phyloP scores from a whole-genome alignment of 2,797 vertebrate species.

The Chelon auratus region DNA sequence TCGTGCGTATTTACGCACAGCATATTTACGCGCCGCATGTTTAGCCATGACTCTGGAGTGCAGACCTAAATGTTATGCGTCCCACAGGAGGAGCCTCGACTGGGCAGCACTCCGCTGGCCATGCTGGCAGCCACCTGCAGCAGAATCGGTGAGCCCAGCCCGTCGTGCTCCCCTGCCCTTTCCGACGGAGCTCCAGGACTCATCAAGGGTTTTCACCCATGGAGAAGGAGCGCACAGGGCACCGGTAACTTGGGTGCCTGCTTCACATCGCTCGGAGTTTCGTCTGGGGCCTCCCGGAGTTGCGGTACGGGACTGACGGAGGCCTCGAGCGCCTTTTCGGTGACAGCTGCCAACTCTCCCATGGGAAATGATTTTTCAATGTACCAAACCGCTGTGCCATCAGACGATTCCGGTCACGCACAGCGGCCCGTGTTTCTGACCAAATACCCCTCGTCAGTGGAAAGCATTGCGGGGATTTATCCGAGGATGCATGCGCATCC shows the following conservation, averaged over 20 bases:
- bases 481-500: slow-evolving; percentile 90
- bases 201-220: slow-evolving; percentile 93
- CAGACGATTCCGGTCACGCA: slow-evolving; percentile 78
- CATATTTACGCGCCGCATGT: slow-evolving; percentile 36
- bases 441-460: slow-evolving; percentile 91
- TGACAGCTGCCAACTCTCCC: slow-evolving; percentile 86
- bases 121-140: slow-evolving; percentile 97
- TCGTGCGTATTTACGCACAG: slow-evolving; percentile 47
- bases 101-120: slow-evolving; percentile 94
- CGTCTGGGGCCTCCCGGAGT: slow-evolving; percentile 70
- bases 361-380: slow-evolving; percentile 91
- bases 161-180: slow-evolving; percentile 87
- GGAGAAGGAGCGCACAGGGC: slow-evolving; percentile 87
- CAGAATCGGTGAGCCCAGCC: slow-evolving; percentile 92
- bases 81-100: slow-evolving; percentile 92
- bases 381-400: slow-evolving; percentile 85
- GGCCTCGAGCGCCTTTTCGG: slow-evolving; percentile 89
- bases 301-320: slow-evolving; percentile 82
- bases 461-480: slow-evolving; percentile 91
- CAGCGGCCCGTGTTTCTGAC: slow-evolving; percentile 91
- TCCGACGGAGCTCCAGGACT: slow-evolving; percentile 89
- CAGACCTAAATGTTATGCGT: background rate
- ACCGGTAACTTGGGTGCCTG: slow-evolving; percentile 84
- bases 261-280: slow-evolving; percentile 82
- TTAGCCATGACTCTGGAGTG: background rate